These are phyloP conservation scores for cattle (Bos taurus) DNA, from an alignment of 2,113 vertebrate species.

Conservation along the genomic window DNA sequence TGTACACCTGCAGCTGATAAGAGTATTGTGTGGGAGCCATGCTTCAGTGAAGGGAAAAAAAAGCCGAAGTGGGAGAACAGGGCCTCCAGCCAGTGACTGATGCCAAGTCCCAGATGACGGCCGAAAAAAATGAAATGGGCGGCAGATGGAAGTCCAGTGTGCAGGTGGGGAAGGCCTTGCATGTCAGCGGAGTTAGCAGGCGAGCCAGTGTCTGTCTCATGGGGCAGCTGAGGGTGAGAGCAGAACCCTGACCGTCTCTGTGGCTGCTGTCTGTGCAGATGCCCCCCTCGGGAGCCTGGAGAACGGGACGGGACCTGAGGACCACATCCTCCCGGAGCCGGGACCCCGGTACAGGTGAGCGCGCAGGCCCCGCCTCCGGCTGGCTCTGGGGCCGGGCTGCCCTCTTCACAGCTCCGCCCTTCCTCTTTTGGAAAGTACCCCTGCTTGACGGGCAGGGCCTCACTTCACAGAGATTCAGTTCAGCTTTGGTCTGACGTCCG, in stretches of 20 bases:
- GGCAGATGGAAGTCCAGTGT: background rate
- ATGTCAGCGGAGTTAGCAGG: background rate
- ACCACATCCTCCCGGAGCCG: conserved; percentile 59
- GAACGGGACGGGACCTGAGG: conserved; percentile 81
- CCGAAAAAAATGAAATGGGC: background rate
- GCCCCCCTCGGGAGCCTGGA: conserved; percentile 80
- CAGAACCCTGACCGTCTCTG: background rate
- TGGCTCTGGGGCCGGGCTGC: background rate
- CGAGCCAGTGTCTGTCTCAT: background rate
- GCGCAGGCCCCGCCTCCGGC: accelerated
- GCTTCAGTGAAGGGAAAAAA: background rate
- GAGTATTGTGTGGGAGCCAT: background rate
- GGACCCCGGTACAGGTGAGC: conserved; percentile 85
- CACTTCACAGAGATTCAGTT: background rate
- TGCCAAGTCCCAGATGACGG: background rate
- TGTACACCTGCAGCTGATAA: background rate
- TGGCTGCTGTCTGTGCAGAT: conserved; percentile 66
- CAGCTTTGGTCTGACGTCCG: background rate
- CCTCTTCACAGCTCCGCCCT: background rate
- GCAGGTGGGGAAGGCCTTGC: background rate
- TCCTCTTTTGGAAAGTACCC: background rate
- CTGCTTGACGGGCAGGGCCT: background rate
- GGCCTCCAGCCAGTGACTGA: background rate
- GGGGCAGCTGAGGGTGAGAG: background rate
- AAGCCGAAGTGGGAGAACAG: background rate